Base-by-base conservation (phyloP, 1,140 invertebrate species). In the Palaemon carinicauda region DNA sequence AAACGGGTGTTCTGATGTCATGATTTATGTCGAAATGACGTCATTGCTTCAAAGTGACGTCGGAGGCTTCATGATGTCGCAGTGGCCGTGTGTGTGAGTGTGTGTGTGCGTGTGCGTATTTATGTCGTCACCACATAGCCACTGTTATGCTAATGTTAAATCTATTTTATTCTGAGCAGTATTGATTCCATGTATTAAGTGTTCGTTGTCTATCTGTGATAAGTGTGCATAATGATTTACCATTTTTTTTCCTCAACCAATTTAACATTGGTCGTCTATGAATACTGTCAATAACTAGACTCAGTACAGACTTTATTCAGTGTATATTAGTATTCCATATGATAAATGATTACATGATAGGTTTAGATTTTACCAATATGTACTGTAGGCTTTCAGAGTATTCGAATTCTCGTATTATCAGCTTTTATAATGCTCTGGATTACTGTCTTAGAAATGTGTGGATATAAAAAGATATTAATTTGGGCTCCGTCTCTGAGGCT, bases 1-100 rank as follows among this genome's bases (percentile, higher is more conserved):
- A 85, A 78, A 85, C 83, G 83, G 83, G 65, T 69, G 65, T 69
- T 69, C 65, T 69, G 24, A 69, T 31, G 82, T 78, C 52, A 78
- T 56, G 51, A 56, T 33, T 74, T 41, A 74, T 73, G 65, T 82
- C 80, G 75, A 52, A 29, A 53, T 75, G 53, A 54, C 52, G 71
- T 83, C 81, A 83, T 75, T 52, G 50, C 41, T 41, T 41, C 41
- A 41, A 41, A 41, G 41, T 71, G 27, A 29, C 15, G 27, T 71
- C 33, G 27, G n/a, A 15, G 15, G 15, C 17, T 71, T 27, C 24
- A 15, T 71, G 27, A 29, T 71, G 56, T 65, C 56, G n/a, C n/a
- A 21, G 56, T 65, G 71, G 19, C 21, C 19, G 24, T 33, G 71
- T 31, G 71, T 74, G 71, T 74, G 74, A 19, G 77, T 54, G 41